Base-by-base conservation (phyloP, 2,888 invertebrate genomes). In the Spodoptera littoralis region DNA sequence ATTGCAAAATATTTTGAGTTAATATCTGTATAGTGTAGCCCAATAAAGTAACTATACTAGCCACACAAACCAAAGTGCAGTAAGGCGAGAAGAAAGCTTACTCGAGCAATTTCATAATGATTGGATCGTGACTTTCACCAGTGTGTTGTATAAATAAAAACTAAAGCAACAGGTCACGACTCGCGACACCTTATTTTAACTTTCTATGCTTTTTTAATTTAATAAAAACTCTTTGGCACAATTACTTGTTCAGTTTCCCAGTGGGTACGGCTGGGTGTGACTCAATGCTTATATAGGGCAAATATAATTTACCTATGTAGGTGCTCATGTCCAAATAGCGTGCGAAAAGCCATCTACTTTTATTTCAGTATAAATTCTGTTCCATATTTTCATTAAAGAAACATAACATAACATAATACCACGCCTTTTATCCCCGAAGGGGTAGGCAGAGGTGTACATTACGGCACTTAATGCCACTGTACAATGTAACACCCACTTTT, bases 91-190 rank as follows among this genome's bases (percentile, higher is more conserved):
- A 64, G 63, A 71, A 71, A 68, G 54, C 44, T 49, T n/a, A 45
- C 44, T 52, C 9, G 30, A 36, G 27, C 36, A 57, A 67, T 64
- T 53, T 55, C 55, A 59, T 60, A 64, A 43, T 58, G 27, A 44
- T 52, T 57, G 48, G 57, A 64, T 66, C 64, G 64, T 60, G 65
- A 73, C 77, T 77, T 77, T 76, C 76, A 68, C 77, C 54, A 13
- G 54, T 57, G 55, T 64, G 63, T 68, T 67, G 55, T 57, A 52
- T 70, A 77, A 73, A 77, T 70, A 73, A 68, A 68, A 73, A 65
- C 51, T 64, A 68, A 71, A 73, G 65, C 52, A 62, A 50, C 63
- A 63, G 62, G 63, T 77, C 77, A 76, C 77, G 68, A 66, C 24
- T 62, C 46, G 53, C 64, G 53, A 49, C 63, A 65, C 36, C 36